Evolutionary conservation across 2,888 invertebrate genomes (phyloP).

Genomic region (Nebria brevicollis): DNA sequence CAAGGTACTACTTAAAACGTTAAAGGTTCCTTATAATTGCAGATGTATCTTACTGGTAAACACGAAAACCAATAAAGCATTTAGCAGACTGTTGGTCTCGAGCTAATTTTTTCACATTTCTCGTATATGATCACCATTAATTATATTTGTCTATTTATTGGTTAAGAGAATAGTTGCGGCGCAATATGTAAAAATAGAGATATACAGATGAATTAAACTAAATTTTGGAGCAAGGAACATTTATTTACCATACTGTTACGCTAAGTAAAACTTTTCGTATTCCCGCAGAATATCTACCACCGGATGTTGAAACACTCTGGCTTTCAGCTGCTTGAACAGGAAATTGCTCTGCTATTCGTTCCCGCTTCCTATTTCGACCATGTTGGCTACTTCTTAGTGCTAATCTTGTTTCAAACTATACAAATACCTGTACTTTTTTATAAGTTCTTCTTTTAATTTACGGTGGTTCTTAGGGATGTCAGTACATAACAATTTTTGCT

Average conservation of each 20-base stretch:
- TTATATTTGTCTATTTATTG: conserved; percentile 2
- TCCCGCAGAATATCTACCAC: conserved; percentile 35
- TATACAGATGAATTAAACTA: neutral
- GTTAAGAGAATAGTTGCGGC: neutral
- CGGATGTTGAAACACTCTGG: conserved; percentile 56
- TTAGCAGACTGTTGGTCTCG: neutral
- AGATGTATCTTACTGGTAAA: neutral
- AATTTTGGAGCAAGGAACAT: conserved; percentile 17
- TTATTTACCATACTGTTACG: conserved; percentile 44
- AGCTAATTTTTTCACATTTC: neutral
- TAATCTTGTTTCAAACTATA: conserved; percentile 9
- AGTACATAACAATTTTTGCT: neutral
- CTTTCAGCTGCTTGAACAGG: conserved; percentile 56
- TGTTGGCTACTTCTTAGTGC: conserved; percentile 12
- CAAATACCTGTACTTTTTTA: neutral
- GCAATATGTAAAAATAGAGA: conserved; percentile 34
- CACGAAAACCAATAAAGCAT: conserved; percentile 1
- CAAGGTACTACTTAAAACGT: neutral
- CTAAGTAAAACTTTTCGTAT: conserved; percentile 39
- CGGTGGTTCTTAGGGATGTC: neutral
- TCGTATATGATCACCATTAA: neutral
- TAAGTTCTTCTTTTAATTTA: neutral
- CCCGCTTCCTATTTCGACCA: conserved; percentile 32
- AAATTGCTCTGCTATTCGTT: conserved; percentile 54
- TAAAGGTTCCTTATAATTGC: neutral